Base-by-base conservation (phyloP, 2,797 vertebrate species). In the Dryobates pubescens region DNA sequence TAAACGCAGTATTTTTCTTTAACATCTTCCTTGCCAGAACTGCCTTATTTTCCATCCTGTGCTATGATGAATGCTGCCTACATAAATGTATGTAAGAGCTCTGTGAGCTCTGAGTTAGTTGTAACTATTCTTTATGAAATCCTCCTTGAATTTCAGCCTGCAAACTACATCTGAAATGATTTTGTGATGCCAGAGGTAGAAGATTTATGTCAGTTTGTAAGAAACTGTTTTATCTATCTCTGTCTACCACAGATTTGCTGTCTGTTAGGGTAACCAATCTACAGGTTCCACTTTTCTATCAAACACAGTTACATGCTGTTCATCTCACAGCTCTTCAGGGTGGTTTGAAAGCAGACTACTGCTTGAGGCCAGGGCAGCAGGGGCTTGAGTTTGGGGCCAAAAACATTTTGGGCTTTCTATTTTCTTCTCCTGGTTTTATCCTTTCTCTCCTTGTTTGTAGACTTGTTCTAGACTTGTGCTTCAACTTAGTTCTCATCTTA, bases 261-360 rank as follows among this genome's bases (percentile, higher is more conserved):
- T 38, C 58, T 53, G 4, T 10, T 49, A 53, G 14, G 53, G 51
- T 67, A 32, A 6, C 34, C 2, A 3, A 32, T 57, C 58, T 81
- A 43, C 63, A 36, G 23, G 34, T 77, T 53, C 16, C 10, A 2
- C 16, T 70, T 85, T 16, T 16, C 49, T 43, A 0, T 32, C 45
- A 22, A 58, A 70, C 5, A 4, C 4, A 18, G 11, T 54, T 59
- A 38, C 20, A 27, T 18, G 45, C 29, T 53, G 15, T 8, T 51
- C 20, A 67, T 56, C 45, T 61, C 27, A 16, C 30, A 17, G 0
- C 47, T 59, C 54, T 82, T 79, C 45, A 36, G 26, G 30, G 29
- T 5, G 0, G 27, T 34, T 56, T 1, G 2, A 38, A 17, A 47
- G 26, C 54, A 14, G 13, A 30, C 0, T 2, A 13, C 32, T 54